Conservation (phyloP, 2,888 invertebrate species). For the Isoperla grammatica region DNA sequence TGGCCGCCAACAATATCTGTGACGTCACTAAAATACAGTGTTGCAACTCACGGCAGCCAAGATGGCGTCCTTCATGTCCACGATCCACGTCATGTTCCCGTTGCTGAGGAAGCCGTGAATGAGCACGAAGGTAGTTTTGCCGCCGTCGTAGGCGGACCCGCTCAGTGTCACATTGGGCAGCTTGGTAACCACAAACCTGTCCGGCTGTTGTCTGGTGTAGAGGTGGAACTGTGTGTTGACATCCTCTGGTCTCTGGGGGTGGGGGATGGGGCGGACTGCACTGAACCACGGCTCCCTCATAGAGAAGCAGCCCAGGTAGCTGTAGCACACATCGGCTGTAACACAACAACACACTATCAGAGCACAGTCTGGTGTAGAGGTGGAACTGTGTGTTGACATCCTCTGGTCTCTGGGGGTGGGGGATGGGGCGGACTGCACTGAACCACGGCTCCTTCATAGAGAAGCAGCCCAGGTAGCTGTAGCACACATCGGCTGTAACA, state of each 20-base stretch:
- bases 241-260: not conserved
- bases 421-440: no score
- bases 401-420: no score
- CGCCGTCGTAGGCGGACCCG: not conserved
- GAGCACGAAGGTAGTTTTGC: constrained; percentile 51
- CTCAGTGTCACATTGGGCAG: not conserved
- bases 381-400: no score
- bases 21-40: no score
- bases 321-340: not conserved
- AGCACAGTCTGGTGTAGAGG: no score
- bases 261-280: not conserved
- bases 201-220: not conserved
- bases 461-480: no score
- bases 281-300: not conserved
- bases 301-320: not conserved
- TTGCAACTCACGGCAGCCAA: constrained; percentile 52
- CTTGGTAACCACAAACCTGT: not conserved
- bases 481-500: no score
- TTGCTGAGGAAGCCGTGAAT: constrained; percentile 59
- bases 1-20: no score
- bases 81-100: constrained; percentile 54
- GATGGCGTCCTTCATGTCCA: constrained; percentile 52
- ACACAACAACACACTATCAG: no score
- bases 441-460: no score
- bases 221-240: not conserved